Base-by-base conservation (phyloP, 2,797 vertebrate species). In the Botia kubotai region DNA sequence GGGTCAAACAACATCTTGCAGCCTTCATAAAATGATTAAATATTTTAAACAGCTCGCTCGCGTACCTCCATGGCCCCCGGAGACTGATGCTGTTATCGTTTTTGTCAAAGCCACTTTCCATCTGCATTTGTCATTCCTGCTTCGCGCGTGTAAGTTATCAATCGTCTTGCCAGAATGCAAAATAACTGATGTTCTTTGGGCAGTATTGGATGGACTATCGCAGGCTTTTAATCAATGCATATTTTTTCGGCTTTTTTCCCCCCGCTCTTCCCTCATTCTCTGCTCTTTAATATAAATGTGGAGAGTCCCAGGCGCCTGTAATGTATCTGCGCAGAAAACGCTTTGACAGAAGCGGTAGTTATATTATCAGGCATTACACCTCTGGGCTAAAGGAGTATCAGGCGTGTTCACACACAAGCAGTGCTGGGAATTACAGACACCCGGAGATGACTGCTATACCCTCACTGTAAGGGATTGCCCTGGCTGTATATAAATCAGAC, bases 21-120 rank as follows among this genome's bases (percentile, higher is more conserved):
- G 95, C 95, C 96, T 98, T 96, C 93, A 95, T 97, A 98, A 97
- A 97, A 98, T 99, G 93, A 98, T 98, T 98, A 98, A 98, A 99
- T 98, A 98, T 99, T 99, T 98, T 98, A 98, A 98, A 97, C 96
- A 97, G 96, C 95, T 95, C 94, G 95, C 95, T 94, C 96, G 95
- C 95, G 95, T 95, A 96, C 97, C 96, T 96, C 96, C 94, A 93
- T 95, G 91, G 93, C 96, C 95, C 93, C 95, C 91, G 86, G 96
- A 98, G 97, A 98, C 96, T 95, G 96, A 97, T 96, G 96, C 96
- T 93, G 97, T 98, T 98, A 99, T 99, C 97, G 96, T 97, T 98
- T 98, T 98, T 98, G 97, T 99, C 97, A 97, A 96, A 98, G 96
- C 95, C 95, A 95, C 94, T 99, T 98, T 97, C 96, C 96, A 95